Conservation (phyloP, 1,140 invertebrate species). For the Apis mellifera region DNA sequence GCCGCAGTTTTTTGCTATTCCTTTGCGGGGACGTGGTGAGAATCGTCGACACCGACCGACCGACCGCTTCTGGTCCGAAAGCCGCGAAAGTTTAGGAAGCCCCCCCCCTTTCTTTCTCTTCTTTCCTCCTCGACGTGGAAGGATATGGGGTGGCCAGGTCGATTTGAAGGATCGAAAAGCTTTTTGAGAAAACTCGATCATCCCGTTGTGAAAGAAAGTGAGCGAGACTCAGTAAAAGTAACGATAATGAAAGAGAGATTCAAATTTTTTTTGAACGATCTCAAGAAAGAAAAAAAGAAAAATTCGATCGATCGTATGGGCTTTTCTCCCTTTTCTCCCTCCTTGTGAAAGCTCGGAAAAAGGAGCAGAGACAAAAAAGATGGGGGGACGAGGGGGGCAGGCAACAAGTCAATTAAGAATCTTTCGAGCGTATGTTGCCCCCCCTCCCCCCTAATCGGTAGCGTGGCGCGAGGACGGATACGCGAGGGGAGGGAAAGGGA, state of each 20-base stretch:
- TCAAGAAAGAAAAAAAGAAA: neutral
- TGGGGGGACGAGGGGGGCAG: neutral
- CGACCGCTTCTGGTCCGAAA: conserved; percentile 51
- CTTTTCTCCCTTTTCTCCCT: no score
- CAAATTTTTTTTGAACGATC: no score
- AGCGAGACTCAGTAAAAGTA: no score
- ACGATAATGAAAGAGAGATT: no score
- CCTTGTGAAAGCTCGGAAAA: neutral
- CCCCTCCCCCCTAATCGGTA: conserved; percentile 58
- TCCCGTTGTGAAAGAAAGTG: no score
- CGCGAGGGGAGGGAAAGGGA: no score
- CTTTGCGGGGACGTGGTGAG: conserved; percentile 29
- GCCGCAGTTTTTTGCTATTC: conserved; percentile 16
- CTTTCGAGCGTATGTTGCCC: conserved; percentile 56
- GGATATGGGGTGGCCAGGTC: no score
- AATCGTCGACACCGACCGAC: conserved; percentile 16
- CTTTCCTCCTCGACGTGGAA: neutral
- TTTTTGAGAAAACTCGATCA: no score
- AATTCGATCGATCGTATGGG: neutral
- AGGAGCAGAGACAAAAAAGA: neutral
- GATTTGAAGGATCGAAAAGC: neutral
- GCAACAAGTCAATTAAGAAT: conserved; percentile 68
- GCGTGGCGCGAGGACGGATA: neutral
- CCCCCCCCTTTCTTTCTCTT: neutral
- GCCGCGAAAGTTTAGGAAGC: conserved; percentile 19